These are phyloP conservation scores for Synanthedon vespiformis DNA, from an alignment of 2,888 invertebrate species.

Conservation along the genomic window DNA sequence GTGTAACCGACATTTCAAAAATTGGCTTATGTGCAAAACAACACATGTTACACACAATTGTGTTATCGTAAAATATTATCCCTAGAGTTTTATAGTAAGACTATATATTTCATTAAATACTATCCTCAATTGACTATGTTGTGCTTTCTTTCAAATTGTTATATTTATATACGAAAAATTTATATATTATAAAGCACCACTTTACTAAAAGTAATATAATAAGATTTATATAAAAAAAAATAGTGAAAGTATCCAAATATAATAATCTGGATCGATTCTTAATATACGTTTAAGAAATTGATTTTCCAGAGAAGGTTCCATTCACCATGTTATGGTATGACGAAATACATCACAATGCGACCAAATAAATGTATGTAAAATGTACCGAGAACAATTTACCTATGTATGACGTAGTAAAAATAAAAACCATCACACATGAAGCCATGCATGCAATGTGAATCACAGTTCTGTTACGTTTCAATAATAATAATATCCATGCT, in stretches of 20 bases:
- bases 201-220: too few relatives aligned
- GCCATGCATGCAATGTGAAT: not conserved
- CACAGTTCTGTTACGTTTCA: slow-evolving; percentile 2
- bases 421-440: slow-evolving; percentile 7
- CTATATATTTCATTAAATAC: too few relatives aligned
- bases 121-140: too few relatives aligned
- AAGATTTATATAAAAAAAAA: too few relatives aligned
- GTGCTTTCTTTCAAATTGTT: too few relatives aligned
- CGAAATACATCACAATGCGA: not conserved
- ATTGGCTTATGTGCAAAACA: slow-evolving; percentile 54
- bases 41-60: slow-evolving; percentile 9
- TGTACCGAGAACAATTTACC: not conserved
- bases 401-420: not conserved
- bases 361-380: not conserved
- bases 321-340: slow-evolving; percentile 21
- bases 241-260: too few relatives aligned
- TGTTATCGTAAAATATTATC: not conserved
- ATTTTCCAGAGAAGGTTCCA: slow-evolving; percentile 32
- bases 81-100: too few relatives aligned
- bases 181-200: too few relatives aligned
- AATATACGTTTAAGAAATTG: too few relatives aligned
- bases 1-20: too few relatives aligned
- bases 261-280: too few relatives aligned
- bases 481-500: slow-evolving; percentile 13
- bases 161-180: too few relatives aligned